Conservation (phyloP, 2,113 vertebrate species). For the Athene cunicularia region DNA sequence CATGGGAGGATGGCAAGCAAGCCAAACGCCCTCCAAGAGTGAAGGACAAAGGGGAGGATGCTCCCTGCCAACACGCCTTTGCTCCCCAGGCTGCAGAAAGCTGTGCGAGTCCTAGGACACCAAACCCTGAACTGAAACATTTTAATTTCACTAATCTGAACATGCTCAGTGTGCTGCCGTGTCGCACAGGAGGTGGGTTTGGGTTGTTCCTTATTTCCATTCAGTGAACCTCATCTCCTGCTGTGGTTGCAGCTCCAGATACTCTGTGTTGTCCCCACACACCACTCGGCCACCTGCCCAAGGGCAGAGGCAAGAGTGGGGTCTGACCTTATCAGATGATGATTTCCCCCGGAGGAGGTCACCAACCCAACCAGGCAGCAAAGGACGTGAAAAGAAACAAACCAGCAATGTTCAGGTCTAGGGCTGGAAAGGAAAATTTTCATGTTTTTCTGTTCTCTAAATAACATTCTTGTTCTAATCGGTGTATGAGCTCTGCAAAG, state of each 20-base stretch:
- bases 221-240: neutral
- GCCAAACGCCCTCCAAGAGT: accelerated
- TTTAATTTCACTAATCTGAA: neutral
- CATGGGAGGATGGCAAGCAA: neutral
- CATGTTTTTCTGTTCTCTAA: neutral
- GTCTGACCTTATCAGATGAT: neutral
- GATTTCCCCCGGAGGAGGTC: neutral
- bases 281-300: neutral
- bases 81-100: neutral
- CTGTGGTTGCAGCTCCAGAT: neutral
- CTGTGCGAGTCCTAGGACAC: neutral
- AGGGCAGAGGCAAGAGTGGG: no score
- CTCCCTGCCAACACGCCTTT: neutral
- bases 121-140: neutral
- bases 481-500: neutral
- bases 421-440: neutral
- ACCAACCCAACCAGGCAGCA: neutral
- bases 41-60: neutral
- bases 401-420: neutral
- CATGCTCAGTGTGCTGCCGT: accelerated
- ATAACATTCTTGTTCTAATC: neutral
- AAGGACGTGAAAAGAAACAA: neutral
- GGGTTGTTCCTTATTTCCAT: neutral
- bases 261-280: accelerated
- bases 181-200: neutral